These are phyloP conservation scores for Stenopsyche tienmushanensis DNA, from an alignment of 1,140 invertebrate species.

Conservation along the genomic window DNA sequence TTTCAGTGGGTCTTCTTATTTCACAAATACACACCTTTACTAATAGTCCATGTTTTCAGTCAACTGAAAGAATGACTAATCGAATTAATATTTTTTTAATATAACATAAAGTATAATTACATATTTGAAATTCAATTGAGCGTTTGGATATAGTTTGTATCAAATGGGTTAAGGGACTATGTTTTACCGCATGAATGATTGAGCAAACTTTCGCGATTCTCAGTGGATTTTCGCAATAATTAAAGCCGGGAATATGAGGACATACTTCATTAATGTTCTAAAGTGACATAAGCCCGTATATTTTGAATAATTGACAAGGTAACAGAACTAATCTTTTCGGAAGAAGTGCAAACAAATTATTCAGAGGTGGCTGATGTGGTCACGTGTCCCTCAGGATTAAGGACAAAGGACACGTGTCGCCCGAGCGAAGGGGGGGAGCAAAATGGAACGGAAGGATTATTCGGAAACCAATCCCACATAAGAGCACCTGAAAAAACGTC, in stretches of 20 bases:
- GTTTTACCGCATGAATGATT: too few relatives aligned
- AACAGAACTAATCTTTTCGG: constrained; percentile 15
- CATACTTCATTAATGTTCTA: neutral
- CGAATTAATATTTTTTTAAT: too few relatives aligned
- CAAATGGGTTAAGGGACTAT: too few relatives aligned
- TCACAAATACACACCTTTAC: too few relatives aligned
- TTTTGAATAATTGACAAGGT: constrained; percentile 22
- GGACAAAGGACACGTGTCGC: constrained; percentile 16
- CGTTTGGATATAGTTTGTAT: too few relatives aligned
- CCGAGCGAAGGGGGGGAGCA: constrained; percentile 12
- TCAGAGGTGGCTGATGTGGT: neutral
- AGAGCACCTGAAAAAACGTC: neutral
- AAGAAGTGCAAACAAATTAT: constrained; percentile 24
- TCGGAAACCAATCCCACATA: neutral
- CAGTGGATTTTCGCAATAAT: neutral
- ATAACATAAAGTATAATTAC: too few relatives aligned
- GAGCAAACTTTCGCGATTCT: too few relatives aligned
- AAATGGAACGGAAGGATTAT: too few relatives aligned
- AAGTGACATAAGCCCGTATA: constrained; percentile 15
- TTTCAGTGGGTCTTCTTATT: neutral
- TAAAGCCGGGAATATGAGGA: neutral
- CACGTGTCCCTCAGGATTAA: constrained; percentile 1
- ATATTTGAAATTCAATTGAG: too few relatives aligned
- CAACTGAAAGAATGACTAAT: too few relatives aligned
- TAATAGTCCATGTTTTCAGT: too few relatives aligned